Evolutionary conservation across 2,888 invertebrate species (phyloP), one percentile per base, ranked within the genome.

Genomic region (Cheilosia variabilis): DNA sequence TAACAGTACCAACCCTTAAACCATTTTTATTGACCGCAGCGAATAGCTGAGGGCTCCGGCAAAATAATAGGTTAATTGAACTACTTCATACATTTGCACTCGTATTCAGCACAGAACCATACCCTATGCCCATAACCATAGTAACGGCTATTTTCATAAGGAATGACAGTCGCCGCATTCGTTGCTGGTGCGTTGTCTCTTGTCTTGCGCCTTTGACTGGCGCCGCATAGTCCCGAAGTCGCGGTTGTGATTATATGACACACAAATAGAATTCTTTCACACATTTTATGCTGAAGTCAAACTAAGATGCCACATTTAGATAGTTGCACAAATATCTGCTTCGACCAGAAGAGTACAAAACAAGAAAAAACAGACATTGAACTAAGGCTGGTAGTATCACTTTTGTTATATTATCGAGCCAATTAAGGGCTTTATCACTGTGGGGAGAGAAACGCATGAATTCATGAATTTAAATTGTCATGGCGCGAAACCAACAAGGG

Each of bases 171-270:
- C 45, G 55, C 53, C 27, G 69, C 45, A 41, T 75, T 43, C 41
- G 19, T 31, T 15, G 62, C 31, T 62, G 55, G 37, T 53, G 63
- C 55, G 50, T 41, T 22, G 80, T 80, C 84, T 71, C 50, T 31
- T 22, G 80, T 84, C 84, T 75, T 84, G 84, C 84, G 84, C 84
- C 69, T 66, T 84, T 27, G 75, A 53, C 75, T 84, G 84, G 84
- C 84, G 84, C 84, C 84, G 80, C 66, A 45, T 47, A 71, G 80
- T 79, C 84, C 69, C 66, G 60, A 60, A 80, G 63, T 17, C 71
- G 27, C 43, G 27, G 66, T 55, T 75, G 79, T 73, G 50, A 50
- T 71, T 41, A 58, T 72, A 57, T 79, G 84, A 65, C 78, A 79
- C 75, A 84, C 52, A 79, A 73, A 69, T 58, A 37, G 43, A 57